Base-by-base conservation (phyloP, 1,140 invertebrate species). In the Bombus turneri region DNA sequence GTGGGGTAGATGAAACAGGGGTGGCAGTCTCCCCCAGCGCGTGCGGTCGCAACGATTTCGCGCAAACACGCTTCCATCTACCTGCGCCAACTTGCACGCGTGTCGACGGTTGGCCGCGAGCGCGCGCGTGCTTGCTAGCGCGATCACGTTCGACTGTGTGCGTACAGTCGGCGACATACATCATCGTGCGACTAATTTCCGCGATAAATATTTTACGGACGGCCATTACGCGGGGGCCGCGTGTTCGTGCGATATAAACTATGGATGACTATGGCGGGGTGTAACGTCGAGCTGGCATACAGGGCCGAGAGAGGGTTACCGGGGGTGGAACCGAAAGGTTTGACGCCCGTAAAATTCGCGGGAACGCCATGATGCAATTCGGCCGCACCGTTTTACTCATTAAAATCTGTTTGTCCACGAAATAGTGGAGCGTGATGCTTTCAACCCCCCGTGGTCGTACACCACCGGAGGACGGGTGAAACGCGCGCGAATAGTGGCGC, bases 121-220 rank as follows among this genome's bases (percentile, higher is more conserved):
- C 68, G 25, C 68, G 12, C 25, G 37, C 39, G 73, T 34, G 62
- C 57, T 18, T 34, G 62, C 57, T 18, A n/a, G 39, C 62, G 41
- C 62, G 37, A 57, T 25, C 39, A 28, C n/a, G 66, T 47, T 62
- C 57, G 31, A 39, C n/a, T 74, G 84, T 74, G 81, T 66, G 37
- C 80, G 74, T 34, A 66, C 72, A 85, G 57, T 72, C 66, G 75
- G 81, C 69, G 85, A 83, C 88, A 91, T 92, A 91, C 88, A 91
- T 93, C 91, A 92, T 92, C 92, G 90, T 76, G 87, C 88, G 92
- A 91, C 92, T 93, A 92, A 93, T 93, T 93, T 93, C 88, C 87
- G 87, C 91, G 91, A 92, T 92, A 92, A 93, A 93, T 93, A 93
- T 93, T 93, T 93, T 93, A 93, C 92, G 90, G 87, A 85, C 91